Conservation (phyloP, 1,140 invertebrate genomes). For the Eueides isabella region DNA sequence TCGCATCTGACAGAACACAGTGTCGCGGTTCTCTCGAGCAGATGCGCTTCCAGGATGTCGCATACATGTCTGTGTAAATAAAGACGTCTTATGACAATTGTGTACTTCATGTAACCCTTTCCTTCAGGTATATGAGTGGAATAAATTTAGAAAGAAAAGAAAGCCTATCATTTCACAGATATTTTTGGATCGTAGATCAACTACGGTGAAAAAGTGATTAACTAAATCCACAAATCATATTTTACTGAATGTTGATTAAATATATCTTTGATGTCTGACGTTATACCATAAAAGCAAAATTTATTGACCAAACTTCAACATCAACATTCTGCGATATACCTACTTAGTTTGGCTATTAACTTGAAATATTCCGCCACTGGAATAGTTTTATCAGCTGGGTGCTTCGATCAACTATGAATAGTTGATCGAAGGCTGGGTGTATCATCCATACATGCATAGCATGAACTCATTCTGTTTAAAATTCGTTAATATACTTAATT, state of each 20-base stretch:
- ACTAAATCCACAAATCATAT: no score
- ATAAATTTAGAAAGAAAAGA: no score
- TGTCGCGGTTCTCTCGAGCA: slow-evolving; percentile 97
- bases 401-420: neutral
- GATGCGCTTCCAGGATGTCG: slow-evolving; percentile 97
- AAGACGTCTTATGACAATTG: neutral
- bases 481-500: slow-evolving; percentile 1
- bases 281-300: no score
- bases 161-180: no score
- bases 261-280: no score
- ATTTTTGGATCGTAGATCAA: no score
- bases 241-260: no score
- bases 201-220: no score
- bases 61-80: slow-evolving; percentile 87
- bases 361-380: slow-evolving; percentile 3
- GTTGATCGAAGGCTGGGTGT: neutral
- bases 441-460: neutral
- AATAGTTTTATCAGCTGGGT: slow-evolving; percentile 16
- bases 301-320: no score
- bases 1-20: slow-evolving; percentile 98
- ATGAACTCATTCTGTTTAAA: neutral
- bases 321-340: no score
- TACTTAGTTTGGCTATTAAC: neutral
- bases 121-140: no score
- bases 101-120: no score